A percentile compares a stretch with the other conserved stretches of the same genome.
phyloP scores from a whole-genome alignment of 2,113 vertebrate species.

The Eidolon helvum region DNA sequence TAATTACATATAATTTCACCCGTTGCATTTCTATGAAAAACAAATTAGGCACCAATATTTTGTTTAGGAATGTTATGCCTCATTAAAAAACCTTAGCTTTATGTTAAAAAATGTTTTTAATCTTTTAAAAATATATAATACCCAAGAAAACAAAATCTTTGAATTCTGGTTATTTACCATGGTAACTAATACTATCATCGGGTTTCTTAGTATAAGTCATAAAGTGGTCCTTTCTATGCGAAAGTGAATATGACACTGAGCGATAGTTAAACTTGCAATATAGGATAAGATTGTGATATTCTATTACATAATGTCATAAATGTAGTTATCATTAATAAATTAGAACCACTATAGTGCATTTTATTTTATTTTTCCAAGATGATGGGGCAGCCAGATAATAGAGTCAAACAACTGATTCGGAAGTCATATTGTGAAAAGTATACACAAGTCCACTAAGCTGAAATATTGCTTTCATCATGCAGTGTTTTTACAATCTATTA shows the following conservation, averaged over 20 bases:
- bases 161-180: background rate
- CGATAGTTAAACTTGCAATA: background rate
- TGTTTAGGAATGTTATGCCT: background rate
- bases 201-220: background rate
- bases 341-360: background rate
- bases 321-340: background rate
- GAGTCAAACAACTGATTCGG: background rate
- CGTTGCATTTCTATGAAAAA: background rate
- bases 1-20: background rate
- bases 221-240: background rate
- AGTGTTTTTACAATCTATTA: background rate
- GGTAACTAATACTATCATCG: background rate
- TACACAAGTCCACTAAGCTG: background rate
- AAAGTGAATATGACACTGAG: background rate
- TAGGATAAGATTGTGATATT: background rate
- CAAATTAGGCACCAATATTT: background rate
- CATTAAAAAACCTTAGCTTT: background rate
- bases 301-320: background rate
- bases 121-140: background rate
- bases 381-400: background rate
- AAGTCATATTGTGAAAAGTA: background rate
- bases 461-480: background rate
- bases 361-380: background rate
- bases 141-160: background rate
- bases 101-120: background rate